Conservation (phyloP, 2,797 vertebrate species). For the Falco biarmicus region DNA sequence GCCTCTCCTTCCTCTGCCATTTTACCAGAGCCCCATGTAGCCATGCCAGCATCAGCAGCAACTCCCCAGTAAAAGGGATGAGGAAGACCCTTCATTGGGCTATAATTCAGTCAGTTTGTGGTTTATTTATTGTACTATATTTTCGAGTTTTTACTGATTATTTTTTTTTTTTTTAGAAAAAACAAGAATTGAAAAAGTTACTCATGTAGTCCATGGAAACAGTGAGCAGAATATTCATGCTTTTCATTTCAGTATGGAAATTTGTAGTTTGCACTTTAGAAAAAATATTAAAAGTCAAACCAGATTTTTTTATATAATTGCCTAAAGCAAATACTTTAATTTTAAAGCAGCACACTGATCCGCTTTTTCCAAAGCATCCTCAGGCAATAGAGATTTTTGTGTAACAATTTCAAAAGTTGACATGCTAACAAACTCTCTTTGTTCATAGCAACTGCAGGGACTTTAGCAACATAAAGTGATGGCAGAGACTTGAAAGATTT, state of each 20-base stretch:
- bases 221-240: background rate
- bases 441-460: background rate
- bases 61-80: background rate
- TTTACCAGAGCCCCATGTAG: accelerated
- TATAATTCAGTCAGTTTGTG: background rate
- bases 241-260: background rate
- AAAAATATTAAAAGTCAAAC: background rate
- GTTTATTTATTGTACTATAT: background rate
- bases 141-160: background rate
- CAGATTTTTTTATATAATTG: background rate
- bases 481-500: background rate
- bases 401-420: background rate
- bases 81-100: background rate
- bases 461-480: background rate
- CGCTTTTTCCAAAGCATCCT: background rate
- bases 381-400: background rate
- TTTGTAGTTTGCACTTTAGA: background rate
- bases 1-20: background rate
- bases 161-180: background rate
- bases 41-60: background rate
- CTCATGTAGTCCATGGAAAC: background rate
- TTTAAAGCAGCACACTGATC: background rate
- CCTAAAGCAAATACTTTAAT: background rate
- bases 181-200: background rate
- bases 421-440: background rate